phyloP scores from a whole-genome alignment of 2,888 invertebrate species.

The Chironomus riparius region DNA sequence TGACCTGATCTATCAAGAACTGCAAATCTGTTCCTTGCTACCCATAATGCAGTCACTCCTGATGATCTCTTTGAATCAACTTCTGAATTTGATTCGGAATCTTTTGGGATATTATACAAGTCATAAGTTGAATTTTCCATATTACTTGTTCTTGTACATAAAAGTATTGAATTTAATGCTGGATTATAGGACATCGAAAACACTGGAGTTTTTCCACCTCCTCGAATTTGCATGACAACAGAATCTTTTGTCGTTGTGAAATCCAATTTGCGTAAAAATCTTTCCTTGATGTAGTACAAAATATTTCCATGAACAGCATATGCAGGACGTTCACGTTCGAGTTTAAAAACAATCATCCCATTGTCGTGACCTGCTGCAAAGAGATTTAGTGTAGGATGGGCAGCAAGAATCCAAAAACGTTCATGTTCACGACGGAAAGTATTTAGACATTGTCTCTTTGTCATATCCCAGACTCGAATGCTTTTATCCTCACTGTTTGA shows the following conservation, averaged over 20 bases:
- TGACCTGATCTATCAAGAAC: conserved; percentile 90
- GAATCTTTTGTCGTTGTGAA: conserved; percentile 88
- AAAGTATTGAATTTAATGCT: conserved; percentile 88
- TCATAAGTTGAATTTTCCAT: conserved; percentile 90
- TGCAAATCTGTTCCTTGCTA: conserved; percentile 94
- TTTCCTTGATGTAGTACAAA: conserved; percentile 93
- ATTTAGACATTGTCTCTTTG: conserved; percentile 82
- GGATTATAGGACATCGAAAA: conserved; percentile 92
- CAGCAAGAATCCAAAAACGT: conserved; percentile 92
- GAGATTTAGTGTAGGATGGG: conserved; percentile 89
- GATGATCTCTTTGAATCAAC: conserved; percentile 74
- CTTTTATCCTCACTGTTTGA: conserved; percentile 98
- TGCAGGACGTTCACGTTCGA: conserved; percentile 93
- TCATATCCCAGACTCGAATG: conserved; percentile 98
- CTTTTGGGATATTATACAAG: conserved; percentile 77
- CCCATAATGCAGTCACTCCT: conserved; percentile 90
- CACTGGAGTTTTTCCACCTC: conserved; percentile 64
- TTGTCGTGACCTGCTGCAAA: conserved; percentile 99
- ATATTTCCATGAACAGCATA: conserved; percentile 89
- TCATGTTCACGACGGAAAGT: conserved; percentile 93
- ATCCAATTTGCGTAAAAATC: conserved; percentile 81
- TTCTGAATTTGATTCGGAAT: conserved; percentile 42
- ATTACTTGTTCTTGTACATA: conserved; percentile 72
- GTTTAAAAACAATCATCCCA: conserved; percentile 57
- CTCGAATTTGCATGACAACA: conserved; percentile 85